Conservation (phyloP, 2,797 vertebrate species). For the Hylomyscus alleni region DNA sequence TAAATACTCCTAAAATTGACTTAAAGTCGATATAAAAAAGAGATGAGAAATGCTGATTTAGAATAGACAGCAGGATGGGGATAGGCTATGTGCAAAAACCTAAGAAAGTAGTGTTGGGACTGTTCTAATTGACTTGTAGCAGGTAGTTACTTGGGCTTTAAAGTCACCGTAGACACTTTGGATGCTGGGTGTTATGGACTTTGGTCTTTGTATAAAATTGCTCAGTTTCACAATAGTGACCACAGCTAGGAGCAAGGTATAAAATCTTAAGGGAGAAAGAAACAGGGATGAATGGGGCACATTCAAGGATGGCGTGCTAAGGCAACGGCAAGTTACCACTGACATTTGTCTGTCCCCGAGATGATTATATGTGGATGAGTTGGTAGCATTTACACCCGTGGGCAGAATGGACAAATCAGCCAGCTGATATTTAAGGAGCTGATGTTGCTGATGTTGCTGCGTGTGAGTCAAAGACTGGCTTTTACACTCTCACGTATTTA, state of each 20-base stretch:
- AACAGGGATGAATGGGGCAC: background rate
- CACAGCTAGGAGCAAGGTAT: background rate
- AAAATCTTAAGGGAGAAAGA: background rate
- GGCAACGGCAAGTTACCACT: background rate
- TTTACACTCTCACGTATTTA: slow-evolving; percentile 11
- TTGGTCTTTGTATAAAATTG: background rate
- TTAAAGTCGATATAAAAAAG: background rate
- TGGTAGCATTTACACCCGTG: background rate
- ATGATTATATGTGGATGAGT: background rate
- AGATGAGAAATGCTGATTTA: slow-evolving; percentile 35
- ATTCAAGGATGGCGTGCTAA: background rate
- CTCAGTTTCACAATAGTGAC: slow-evolving; percentile 37
- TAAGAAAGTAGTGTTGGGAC: background rate
- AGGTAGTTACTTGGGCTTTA: background rate
- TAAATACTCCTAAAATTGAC: background rate
- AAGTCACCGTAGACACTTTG: background rate
- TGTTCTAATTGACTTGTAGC: background rate
- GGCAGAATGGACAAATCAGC: background rate
- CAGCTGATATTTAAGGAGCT: slow-evolving; percentile 32
- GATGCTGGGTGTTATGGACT: background rate
- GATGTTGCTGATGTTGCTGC: background rate
- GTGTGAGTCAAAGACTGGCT: slow-evolving; percentile 3
- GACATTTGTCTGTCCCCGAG: background rate
- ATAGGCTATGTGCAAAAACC: background rate
- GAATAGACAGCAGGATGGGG: background rate